A percentile compares a stretch with the other conserved stretches of the same genome.
These are phyloP conservation scores for Melinopterus prodromus DNA, from an alignment of 2,888 invertebrate genomes.

Conservation along the genomic window DNA sequence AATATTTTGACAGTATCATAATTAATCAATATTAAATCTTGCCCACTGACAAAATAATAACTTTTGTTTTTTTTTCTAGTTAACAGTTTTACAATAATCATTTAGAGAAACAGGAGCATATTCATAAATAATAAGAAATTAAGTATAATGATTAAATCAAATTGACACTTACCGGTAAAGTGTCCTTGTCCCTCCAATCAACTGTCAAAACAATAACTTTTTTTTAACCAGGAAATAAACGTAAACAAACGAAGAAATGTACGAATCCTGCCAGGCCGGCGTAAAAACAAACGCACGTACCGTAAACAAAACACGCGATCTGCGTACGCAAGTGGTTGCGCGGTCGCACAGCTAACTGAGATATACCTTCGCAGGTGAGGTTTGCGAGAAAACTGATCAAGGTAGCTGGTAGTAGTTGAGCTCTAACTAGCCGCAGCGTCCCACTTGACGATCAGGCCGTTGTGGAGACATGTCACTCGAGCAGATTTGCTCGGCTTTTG, in stretches of 20 bases:
- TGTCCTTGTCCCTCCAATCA: neutral
- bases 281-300: constrained; percentile 11
- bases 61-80: too few relatives aligned
- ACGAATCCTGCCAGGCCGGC: neutral
- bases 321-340: constrained; percentile 7
- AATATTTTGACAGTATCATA: too few relatives aligned
- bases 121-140: too few relatives aligned
- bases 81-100: too few relatives aligned
- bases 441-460: constrained; percentile 53
- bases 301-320: constrained; percentile 44
- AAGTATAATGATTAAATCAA: neutral
- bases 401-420: constrained; percentile 46
- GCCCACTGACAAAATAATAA: too few relatives aligned
- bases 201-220: neutral
- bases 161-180: neutral
- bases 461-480: constrained; percentile 45
- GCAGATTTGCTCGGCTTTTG: constrained; percentile 44
- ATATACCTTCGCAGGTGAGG: constrained; percentile 52
- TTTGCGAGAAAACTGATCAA: constrained; percentile 54
- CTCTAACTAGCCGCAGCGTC: constrained; percentile 51
- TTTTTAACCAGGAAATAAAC: neutral
- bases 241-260: neutral
- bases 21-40: neutral
- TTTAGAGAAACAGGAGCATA: too few relatives aligned
- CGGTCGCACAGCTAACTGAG: constrained; percentile 34